These are phyloP conservation scores for Toxostoma redivivum DNA, from an alignment of 2,113 vertebrate genomes.

Conservation along the genomic window DNA sequence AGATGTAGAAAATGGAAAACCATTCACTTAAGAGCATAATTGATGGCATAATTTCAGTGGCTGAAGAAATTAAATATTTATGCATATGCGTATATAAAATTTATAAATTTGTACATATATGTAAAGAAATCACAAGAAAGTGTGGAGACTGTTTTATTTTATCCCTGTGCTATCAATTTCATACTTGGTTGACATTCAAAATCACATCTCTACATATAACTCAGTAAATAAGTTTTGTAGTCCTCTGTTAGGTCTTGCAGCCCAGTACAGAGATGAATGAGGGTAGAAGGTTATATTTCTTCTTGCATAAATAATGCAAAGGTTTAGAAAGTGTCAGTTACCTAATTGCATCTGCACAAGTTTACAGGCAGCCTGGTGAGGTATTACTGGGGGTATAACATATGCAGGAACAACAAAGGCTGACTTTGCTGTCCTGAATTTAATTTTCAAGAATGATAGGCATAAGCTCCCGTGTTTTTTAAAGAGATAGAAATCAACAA, in stretches of 20 bases:
- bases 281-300: neutral
- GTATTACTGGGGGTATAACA: neutral
- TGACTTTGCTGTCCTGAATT: neutral
- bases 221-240: neutral
- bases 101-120: neutral
- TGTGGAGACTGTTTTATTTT: neutral
- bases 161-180: neutral
- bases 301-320: slow-evolving; percentile 43
- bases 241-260: neutral
- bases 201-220: neutral
- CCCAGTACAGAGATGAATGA: neutral
- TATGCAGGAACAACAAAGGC: neutral
- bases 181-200: neutral
- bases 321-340: slow-evolving; percentile 10
- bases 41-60: neutral
- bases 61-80: neutral
- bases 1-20: neutral
- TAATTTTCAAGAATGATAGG: neutral
- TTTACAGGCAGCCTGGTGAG: neutral
- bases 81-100: neutral
- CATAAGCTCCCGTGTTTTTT: neutral
- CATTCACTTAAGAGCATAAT: neutral
- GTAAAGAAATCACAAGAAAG: neutral
- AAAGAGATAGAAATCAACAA: neutral
- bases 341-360: neutral